Base-by-base conservation (phyloP, 2,888 invertebrate genomes). In the Phyto melanocephala region DNA sequence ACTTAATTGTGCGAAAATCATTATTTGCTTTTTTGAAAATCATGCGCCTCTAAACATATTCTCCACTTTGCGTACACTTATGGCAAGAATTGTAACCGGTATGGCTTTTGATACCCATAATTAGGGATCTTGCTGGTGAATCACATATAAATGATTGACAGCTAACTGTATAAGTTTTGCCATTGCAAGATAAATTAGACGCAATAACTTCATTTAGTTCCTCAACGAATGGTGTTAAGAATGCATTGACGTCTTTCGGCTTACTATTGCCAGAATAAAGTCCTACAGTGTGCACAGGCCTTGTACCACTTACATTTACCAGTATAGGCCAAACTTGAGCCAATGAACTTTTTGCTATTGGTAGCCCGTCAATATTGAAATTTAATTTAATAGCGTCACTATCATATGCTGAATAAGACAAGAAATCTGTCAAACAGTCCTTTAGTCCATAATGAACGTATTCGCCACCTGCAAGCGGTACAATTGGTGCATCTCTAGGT, bases 391-490 rank as follows among this genome's bases (percentile, higher is more conserved):
- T 60, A 37, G 7, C 63, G 17, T 65, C 47, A 50, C 37, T 28
- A 11, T 56, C 17, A 60, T 52, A 70, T 28, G 42, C 2, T 5
- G 40, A 37, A 24, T 42, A 24, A 35, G 37, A 40, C 13, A 78
- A 70, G 6, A 72, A 77, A 70, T 83, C 74, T 1, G 74, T 72
- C 10, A 83, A 47, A 13, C 72, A 74, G 24, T 84, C 84, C 17
- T 79, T 71, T 15, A 81, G 5, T 1, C 81, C 84, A 58, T 84
- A 81, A 54, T 81, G 78, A 10, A 71, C 40, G 60, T 79, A 79
- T 35, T 78, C 74, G 10, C 65, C 76, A 65, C 65, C 70, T 47
- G 28, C n/a, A n/a, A n/a, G n/a, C n/a, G n/a, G n/a, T n/a, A n/a
- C n/a, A n/a, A n/a, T n/a, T n/a, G n/a, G n/a, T n/a, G n/a, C n/a